Evolutionary conservation across 2,888 invertebrate species (phyloP).

Genomic region (Zhengitettix transpicula): DNA sequence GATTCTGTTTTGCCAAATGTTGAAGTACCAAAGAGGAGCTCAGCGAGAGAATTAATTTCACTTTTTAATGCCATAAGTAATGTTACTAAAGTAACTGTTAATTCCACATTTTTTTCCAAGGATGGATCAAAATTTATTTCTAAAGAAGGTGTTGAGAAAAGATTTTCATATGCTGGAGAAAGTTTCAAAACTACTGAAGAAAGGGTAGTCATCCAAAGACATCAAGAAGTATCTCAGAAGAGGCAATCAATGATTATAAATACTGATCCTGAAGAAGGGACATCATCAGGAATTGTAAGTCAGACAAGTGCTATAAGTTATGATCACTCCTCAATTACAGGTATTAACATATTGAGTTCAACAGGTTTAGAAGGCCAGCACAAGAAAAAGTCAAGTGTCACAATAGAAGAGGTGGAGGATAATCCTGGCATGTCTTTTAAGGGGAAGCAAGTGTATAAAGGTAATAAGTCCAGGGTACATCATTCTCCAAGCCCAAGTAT

Average conservation of each 20-base stretch:
- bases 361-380: background rate
- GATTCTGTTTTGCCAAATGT: conserved; percentile 17
- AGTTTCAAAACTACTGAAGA: conserved; percentile 16
- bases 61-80: conserved; percentile 45
- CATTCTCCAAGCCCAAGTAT: conserved; percentile 17
- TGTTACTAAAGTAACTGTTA: conserved; percentile 35
- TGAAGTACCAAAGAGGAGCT: conserved; percentile 21
- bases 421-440: conserved; percentile 3
- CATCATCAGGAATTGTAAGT: background rate
- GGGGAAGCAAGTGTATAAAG: conserved; percentile 7
- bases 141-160: conserved; percentile 14
- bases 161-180: conserved; percentile 11
- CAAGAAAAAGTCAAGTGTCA: background rate
- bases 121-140: conserved; percentile 24
- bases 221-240: background rate
- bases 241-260: background rate
- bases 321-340: background rate
- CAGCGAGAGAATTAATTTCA: conserved; percentile 37
- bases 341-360: background rate
- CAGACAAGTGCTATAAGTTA: background rate
- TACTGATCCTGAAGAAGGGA: background rate
- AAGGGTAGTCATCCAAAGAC: conserved; percentile 6
- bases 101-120: conserved; percentile 32
- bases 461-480: conserved; percentile 11
- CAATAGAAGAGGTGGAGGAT: conserved; percentile 8